These are phyloP conservation scores for Propithecus perrieri DNA, from an alignment of 2,797 vertebrate species.

Conservation along the genomic window DNA sequence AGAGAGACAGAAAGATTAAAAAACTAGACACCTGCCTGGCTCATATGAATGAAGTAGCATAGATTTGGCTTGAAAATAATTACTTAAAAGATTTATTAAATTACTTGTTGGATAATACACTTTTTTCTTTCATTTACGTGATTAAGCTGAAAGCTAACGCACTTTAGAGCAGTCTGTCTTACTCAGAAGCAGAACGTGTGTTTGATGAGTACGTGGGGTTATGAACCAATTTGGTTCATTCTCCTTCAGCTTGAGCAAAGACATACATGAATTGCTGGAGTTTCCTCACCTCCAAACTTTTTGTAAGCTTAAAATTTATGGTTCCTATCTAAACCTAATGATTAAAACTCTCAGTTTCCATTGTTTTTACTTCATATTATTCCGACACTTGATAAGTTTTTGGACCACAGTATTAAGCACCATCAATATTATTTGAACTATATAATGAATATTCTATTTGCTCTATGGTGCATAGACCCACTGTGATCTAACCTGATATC, in stretches of 20 bases:
- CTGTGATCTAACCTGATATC: background rate
- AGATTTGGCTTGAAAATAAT: background rate
- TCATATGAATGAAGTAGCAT: background rate
- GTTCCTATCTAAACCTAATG: background rate
- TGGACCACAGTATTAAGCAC: background rate
- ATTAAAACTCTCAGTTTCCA: no score
- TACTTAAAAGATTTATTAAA: background rate
- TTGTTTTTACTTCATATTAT: background rate
- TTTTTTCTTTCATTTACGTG: background rate
- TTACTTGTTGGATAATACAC: background rate
- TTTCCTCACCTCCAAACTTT: background rate
- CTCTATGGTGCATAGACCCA: background rate
- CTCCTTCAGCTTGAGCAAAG: background rate
- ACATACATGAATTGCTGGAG: background rate
- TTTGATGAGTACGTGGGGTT: background rate
- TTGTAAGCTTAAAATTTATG: background rate
- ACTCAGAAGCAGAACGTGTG: background rate
- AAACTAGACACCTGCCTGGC: background rate
- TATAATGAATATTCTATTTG: background rate
- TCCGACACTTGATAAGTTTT: background rate
- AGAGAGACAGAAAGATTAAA: background rate
- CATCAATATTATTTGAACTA: background rate
- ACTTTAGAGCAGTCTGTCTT: no score
- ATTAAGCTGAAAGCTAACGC: background rate
- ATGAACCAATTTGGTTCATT: background rate